Evolutionary conservation across 2,888 invertebrate genomes (phyloP), one percentile per base, ranked within the genome.

Genomic region (Dicycla oo): DNA sequence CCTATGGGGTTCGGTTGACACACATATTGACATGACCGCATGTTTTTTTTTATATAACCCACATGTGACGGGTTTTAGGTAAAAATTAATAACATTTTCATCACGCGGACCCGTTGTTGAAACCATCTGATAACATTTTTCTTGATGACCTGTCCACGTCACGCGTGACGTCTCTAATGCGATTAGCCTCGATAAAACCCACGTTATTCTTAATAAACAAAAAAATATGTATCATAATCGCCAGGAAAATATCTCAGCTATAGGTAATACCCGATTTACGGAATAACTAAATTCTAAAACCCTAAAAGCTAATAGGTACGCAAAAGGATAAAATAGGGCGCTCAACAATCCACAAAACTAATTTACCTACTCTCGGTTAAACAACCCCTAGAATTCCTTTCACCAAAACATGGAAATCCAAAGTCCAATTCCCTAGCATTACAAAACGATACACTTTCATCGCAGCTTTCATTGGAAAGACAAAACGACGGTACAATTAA

Each of bases 401-500:
- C 6, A 26, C 11, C 0, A 56, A 57, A 65, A 47, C 34, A 34
- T 5, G 7, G 38, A 56, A 78, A 70, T 34, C 11, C 23, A 15
- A 47, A 61, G 10, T 45, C 2, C 1, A 45, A 57, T 40, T 30
- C 38, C 30, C 18, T 38, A n/a, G 38, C 1, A 69, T 40, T 23
- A 69, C 30, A 30, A 30, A 56, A 38, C 3, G 5, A 30, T 30
- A 34, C 8, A 11, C 1, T 56, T 45, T 30, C 15, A 56, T 57
- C 18, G 13, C 30, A n/a, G 18, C 8, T 23, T 54, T 47, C 18
- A 61, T 40, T 38, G 18, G 34, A 26, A 47, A 3, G 18, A 54
- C 26, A 51, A 43, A 80, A 54, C 30, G 20, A 38, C 30, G 43
- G 20, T 30, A 58, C 11, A 64, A 64, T 65, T 62, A 51, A 58